Percentiles rank a stretch among this genome's conserved stretches.
These are phyloP conservation scores for Ormia ochracea DNA, from an alignment of 2,888 invertebrate genomes.

Conservation along the genomic window DNA sequence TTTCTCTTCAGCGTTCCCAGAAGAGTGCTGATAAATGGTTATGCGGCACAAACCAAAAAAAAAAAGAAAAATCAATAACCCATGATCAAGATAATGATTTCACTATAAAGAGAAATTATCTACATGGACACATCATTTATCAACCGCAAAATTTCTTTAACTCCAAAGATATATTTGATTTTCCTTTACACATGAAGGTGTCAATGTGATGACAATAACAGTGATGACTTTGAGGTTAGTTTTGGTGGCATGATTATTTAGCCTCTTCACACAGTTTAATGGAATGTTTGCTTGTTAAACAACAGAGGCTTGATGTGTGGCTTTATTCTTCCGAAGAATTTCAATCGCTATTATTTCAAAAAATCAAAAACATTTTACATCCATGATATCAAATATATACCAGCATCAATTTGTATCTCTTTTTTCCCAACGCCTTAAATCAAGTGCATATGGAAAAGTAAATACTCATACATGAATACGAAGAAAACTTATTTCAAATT, in stretches of 20 bases:
- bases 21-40: not conserved
- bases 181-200: slow-evolving; percentile 20
- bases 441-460: too few relatives aligned
- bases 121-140: slow-evolving; percentile 45
- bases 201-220: slow-evolving; percentile 57
- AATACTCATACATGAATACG: not conserved
- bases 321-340: slow-evolving; percentile 38
- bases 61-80: slow-evolving; percentile 25
- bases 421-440: not conserved
- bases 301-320: slow-evolving; percentile 40
- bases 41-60: not conserved
- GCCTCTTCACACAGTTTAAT: not conserved
- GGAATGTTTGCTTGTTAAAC: not conserved
- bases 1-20: too few relatives aligned
- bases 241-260: slow-evolving; percentile 39
- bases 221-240: not conserved
- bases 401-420: slow-evolving; percentile 20
- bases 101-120: slow-evolving; percentile 24
- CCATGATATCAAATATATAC: slow-evolving; percentile 12
- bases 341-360: slow-evolving; percentile 29
- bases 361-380: slow-evolving; percentile 4
- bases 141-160: slow-evolving; percentile 17
- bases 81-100: slow-evolving; percentile 34
- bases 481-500: too few relatives aligned
- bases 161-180: slow-evolving; percentile 22